Percentiles rank a stretch among this genome's conserved stretches.
Conservation (phyloP, 2,113 vertebrate species). For the Cettia cetti region DNA sequence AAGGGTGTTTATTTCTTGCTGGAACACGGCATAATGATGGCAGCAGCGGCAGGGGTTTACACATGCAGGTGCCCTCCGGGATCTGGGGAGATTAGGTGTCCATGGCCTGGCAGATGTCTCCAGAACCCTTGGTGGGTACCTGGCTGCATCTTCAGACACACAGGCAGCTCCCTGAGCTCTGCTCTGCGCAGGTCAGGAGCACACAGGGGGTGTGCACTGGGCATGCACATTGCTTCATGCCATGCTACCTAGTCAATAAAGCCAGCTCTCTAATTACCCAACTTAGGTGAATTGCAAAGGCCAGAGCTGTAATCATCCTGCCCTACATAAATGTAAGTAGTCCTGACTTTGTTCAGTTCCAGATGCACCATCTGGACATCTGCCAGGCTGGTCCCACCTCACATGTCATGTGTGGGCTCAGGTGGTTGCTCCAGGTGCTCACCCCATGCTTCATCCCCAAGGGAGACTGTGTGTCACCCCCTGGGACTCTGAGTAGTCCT, state of each 20-base stretch:
- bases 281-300: not conserved
- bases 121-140: not conserved
- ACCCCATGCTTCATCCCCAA: fast-evolving
- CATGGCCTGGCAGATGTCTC: not conserved
- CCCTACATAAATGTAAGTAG: conserved; percentile 35
- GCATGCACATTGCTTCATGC: not conserved
- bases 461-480: not conserved
- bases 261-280: conserved; percentile 13
- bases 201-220: fast-evolving
- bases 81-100: not conserved
- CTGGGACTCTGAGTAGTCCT: not conserved
- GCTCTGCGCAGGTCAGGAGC: not conserved
- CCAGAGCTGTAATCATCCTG: not conserved
- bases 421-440: not conserved
- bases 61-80: not conserved
- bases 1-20: not conserved
- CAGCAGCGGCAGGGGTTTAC: fast-evolving
- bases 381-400: not conserved
- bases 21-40: not conserved
- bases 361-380: not conserved
- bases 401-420: fast-evolving
- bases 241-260: not conserved
- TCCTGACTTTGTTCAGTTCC: not conserved
- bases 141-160: not conserved
- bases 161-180: not conserved